Percentiles rank a stretch among this genome's conserved stretches.
Conservation (phyloP, 2,888 invertebrate genomes). For the Ormyrus thymus region DNA sequence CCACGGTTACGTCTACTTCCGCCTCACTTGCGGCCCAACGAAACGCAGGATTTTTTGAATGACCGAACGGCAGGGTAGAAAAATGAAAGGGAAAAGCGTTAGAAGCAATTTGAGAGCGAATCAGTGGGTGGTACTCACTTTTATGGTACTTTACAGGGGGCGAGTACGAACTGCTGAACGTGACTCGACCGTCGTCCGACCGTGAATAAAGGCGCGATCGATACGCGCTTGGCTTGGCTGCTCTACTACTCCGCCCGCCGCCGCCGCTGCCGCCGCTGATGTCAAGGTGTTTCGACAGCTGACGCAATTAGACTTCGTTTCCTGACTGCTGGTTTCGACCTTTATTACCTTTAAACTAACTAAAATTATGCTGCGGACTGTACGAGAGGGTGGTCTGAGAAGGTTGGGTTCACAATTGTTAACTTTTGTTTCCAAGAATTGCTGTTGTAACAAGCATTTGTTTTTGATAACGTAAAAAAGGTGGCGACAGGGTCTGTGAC, state of each 20-base stretch:
- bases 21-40: too few relatives aligned
- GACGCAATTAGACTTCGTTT: slow-evolving; percentile 59
- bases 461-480: too few relatives aligned
- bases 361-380: too few relatives aligned
- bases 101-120: neutral
- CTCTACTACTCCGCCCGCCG: neutral
- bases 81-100: neutral
- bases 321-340: too few relatives aligned
- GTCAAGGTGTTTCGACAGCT: slow-evolving; percentile 60
- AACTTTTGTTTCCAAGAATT: too few relatives aligned
- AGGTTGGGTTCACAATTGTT: too few relatives aligned
- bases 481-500: too few relatives aligned
- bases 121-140: slow-evolving; percentile 57
- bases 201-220: slow-evolving; percentile 60
- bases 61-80: neutral
- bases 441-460: too few relatives aligned
- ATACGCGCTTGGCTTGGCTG: slow-evolving; percentile 5
- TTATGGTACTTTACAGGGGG: slow-evolving; percentile 57
- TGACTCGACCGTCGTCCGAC: slow-evolving; percentile 60
- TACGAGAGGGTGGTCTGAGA: too few relatives aligned
- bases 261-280: slow-evolving; percentile 11
- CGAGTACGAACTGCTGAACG: slow-evolving; percentile 58
- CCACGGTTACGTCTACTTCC: too few relatives aligned
- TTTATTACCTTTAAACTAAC: too few relatives aligned
- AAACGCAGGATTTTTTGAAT: too few relatives aligned